phyloP scores from a whole-genome alignment of 2,113 vertebrate genomes.

The Calidris pygmaea region DNA sequence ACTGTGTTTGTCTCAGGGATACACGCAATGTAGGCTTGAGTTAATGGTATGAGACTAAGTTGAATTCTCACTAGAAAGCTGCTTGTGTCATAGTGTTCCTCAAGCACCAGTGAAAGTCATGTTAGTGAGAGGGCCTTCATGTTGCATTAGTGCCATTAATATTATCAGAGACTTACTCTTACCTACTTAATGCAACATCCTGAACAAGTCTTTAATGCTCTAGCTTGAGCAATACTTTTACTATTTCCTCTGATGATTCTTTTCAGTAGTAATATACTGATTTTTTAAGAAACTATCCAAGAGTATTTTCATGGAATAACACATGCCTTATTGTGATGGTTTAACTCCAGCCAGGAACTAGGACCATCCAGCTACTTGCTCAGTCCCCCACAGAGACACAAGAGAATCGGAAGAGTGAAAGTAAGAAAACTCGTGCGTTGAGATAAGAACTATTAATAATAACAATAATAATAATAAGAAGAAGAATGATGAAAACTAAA shows the following conservation, averaged over 20 bases:
- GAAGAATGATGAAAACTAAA: neutral
- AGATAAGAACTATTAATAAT: neutral
- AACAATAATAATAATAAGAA: neutral
- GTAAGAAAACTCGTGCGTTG: neutral
- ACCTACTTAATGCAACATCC: neutral
- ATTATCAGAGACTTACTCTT: neutral
- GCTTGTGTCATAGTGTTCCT: neutral
- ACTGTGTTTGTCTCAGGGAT: neutral
- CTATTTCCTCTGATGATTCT: neutral
- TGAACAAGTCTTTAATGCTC: neutral
- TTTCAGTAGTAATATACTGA: neutral
- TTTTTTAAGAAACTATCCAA: neutral
- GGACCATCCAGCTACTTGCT: neutral
- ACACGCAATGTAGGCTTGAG: neutral
- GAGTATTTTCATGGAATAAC: neutral
- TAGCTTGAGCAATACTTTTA: neutral
- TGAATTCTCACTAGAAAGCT: neutral
- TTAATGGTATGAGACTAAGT: neutral
- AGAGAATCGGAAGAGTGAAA: neutral
- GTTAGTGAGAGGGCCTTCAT: neutral
- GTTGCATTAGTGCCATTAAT: neutral
- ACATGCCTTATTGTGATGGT: neutral
- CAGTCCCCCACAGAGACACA: neutral
- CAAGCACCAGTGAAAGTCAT: neutral
- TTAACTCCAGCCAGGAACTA: neutral